Evolutionary conservation across 2,888 invertebrate genomes (phyloP).

Genomic region (Acanthosepion lycidas): DNA sequence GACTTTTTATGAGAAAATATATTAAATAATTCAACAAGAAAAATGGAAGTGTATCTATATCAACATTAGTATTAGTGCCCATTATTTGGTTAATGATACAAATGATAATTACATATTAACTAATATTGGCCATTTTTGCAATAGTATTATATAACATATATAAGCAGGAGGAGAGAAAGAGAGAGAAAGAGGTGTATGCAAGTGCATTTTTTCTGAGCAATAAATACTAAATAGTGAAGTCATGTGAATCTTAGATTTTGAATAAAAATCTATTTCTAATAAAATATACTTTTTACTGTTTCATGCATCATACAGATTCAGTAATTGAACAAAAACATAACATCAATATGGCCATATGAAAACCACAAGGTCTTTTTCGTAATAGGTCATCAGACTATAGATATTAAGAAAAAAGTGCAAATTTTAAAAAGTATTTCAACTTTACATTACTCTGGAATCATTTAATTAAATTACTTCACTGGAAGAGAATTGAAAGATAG

Average conservation of each 20-base stretch:
- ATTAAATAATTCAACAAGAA: not conserved
- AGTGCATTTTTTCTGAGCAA: slow-evolving; percentile 10
- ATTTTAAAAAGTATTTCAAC: too few relatives aligned
- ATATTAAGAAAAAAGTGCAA: too few relatives aligned
- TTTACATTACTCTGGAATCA: too few relatives aligned
- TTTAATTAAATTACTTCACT: too few relatives aligned
- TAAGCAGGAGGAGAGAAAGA: not conserved
- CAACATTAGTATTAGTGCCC: not conserved
- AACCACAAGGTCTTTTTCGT: too few relatives aligned
- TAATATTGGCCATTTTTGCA: not conserved
- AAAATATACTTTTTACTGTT: not conserved
- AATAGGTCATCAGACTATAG: too few relatives aligned
- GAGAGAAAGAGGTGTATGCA: not conserved
- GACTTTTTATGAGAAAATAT: not conserved
- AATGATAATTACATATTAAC: not conserved
- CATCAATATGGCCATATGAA: not conserved
- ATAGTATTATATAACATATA: slow-evolving; percentile 9
- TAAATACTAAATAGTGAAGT: not conserved
- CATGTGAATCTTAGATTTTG: not conserved
- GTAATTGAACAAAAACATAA: not conserved
- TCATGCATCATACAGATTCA: not conserved
- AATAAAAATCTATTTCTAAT: not conserved
- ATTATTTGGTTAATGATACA: not conserved
- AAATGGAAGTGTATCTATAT: not conserved
- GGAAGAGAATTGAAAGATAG: too few relatives aligned